These are phyloP conservation scores for Catagonus wagneri DNA, from an alignment of 2,113 vertebrate species.

Conservation along the genomic window DNA sequence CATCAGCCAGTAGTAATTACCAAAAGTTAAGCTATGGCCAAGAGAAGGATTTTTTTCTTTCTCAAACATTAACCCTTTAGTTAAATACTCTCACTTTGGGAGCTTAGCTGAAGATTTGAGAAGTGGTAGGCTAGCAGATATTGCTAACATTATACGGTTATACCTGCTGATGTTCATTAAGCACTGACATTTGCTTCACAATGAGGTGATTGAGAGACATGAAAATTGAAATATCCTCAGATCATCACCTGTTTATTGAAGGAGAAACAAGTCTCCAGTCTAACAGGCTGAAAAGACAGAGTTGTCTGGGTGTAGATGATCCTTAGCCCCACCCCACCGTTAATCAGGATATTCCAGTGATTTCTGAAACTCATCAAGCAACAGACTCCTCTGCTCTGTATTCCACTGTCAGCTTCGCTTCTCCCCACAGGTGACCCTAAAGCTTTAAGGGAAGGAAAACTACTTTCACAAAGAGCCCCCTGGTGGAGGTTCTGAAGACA, in stretches of 20 bases:
- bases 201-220: neutral
- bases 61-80: neutral
- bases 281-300: neutral
- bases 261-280: neutral
- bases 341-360: neutral
- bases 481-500: neutral
- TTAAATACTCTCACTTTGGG: neutral
- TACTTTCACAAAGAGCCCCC: neutral
- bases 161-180: neutral
- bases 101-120: neutral
- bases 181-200: neutral
- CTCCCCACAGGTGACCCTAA: neutral
- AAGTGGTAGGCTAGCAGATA: neutral
- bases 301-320: neutral
- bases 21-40: neutral
- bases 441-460: conserved; percentile 37
- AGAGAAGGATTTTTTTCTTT: neutral
- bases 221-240: neutral
- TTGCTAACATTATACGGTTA: neutral
- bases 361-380: neutral
- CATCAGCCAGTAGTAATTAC: neutral
- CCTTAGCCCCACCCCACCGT: neutral
- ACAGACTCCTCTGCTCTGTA: neutral
- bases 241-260: neutral
- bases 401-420: neutral